Conservation (phyloP, 2,797 vertebrate species). For the Poeciliopsis turneri region DNA sequence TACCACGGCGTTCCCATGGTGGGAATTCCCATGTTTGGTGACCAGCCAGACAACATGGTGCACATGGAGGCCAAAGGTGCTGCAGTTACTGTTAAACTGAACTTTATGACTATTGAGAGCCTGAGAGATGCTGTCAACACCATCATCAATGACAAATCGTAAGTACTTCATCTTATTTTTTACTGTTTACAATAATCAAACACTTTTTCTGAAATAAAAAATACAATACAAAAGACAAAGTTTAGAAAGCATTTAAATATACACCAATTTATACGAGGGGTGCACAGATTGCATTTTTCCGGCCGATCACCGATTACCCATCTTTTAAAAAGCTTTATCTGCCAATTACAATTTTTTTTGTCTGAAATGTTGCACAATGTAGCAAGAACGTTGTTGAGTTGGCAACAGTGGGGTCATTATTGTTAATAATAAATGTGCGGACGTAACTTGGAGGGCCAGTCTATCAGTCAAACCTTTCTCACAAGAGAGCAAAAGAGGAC, state of each 20-base stretch:
- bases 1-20: conserved; percentile 91
- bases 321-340: too few species aligned
- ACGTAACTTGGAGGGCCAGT: too few species aligned
- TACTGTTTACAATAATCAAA: background rate
- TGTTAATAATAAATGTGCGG: too few species aligned
- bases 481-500: too few species aligned
- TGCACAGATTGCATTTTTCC: too few species aligned
- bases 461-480: too few species aligned
- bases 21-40: conserved; percentile 88
- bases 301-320: too few species aligned
- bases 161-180: conserved; percentile 6
- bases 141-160: conserved; percentile 73
- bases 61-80: conserved; percentile 86
- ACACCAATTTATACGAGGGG: background rate
- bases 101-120: conserved; percentile 67
- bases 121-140: conserved; percentile 81
- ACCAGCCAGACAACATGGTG: conserved; percentile 88
- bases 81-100: conserved; percentile 66
- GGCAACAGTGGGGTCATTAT: too few species aligned
- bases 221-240: too few species aligned
- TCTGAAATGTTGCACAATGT: too few species aligned
- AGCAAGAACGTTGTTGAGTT: too few species aligned
- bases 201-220: background rate
- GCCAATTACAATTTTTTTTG: too few species aligned
- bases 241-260: background rate